Conservation (phyloP, 2,888 invertebrate species). For the Dicranocentrus wangi region DNA sequence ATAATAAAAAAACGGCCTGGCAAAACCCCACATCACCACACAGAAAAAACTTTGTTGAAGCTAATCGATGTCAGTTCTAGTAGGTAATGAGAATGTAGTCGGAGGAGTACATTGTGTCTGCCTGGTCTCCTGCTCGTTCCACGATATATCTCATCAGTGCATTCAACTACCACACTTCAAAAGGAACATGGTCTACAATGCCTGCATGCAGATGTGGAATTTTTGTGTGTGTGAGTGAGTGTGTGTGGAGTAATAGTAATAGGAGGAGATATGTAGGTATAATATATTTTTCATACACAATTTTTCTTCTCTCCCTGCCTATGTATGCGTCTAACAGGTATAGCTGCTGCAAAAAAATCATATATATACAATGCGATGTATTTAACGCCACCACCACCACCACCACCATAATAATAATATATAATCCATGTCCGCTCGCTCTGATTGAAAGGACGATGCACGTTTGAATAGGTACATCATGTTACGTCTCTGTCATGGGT, state of each 20-base stretch:
- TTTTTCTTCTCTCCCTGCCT: slow-evolving; percentile 1
- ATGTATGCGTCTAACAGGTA: background rate
- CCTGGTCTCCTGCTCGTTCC: background rate
- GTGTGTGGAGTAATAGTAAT: background rate
- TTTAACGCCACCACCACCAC: background rate
- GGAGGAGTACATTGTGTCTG: background rate
- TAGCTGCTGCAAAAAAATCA: background rate
- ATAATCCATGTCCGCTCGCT: slow-evolving; percentile 6
- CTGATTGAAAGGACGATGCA: background rate
- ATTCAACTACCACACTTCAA: slow-evolving; percentile 1
- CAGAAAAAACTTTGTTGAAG: slow-evolving; percentile 1
- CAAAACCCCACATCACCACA: too few relatives aligned
- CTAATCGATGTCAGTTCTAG: slow-evolving; percentile 18
- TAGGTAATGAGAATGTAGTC: background rate
- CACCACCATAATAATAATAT: background rate
- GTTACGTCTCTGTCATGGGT: background rate
- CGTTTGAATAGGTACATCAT: background rate
- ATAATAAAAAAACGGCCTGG: background rate
- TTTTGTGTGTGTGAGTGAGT: too few relatives aligned
- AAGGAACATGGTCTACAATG: background rate
- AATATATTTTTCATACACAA: background rate
- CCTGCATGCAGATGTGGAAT: too few relatives aligned
- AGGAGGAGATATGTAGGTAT: background rate
- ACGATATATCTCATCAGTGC: slow-evolving; percentile 6
- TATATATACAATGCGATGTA: background rate